Evolutionary conservation across 2,888 invertebrate genomes (phyloP), one percentile per base, ranked within the genome.

Genomic region (Thereva nobilitata): DNA sequence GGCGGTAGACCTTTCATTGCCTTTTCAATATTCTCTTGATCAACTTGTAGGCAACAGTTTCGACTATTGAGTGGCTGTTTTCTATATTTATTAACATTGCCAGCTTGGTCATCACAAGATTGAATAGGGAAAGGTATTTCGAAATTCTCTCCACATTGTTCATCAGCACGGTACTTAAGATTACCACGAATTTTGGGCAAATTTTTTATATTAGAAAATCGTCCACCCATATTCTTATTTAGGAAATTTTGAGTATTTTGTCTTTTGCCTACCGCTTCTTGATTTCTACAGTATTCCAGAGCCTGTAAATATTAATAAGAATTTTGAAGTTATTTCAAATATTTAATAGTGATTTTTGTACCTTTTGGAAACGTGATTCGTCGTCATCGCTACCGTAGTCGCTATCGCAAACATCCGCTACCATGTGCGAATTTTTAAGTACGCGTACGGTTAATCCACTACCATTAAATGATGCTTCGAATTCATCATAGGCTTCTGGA

Each of bases 391-490:
- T 50, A 50, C 50, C 61, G 6, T 61, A 61, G 40, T 64, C 53
- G n/a, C 52, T 64, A 35, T 79, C 78, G 41, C 71, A 71, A 3
- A 79, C 70, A 61, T 75, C 76, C 59, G 76, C 74, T 40, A 80
- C 79, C 54, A 75, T 71, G 68, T 80, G 78, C 0, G 75, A 76
- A 35, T 79, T 76, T 71, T 80, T 81, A 2, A 77, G 72, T 3
- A 80, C 78, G 0, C 80, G 76, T 61, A 80, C 76, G 10, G 74
- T 76, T 4, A 80, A 71, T 9, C 78, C 77, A 64, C 79, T 80
- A 49, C 80, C 81, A 72, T 79, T 79, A 1, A 79, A 72, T 55
- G 75, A 75, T 1, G 80, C 81, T 70, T 80, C 79, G 67, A 81
- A 80, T 68, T 79, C 79, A 47, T 80, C 80, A 53, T 78, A 80